Evolutionary conservation across 2,888 invertebrate species (phyloP), one percentile per base, ranked within the genome.

Genomic region (Cryptus viduatorius): DNA sequence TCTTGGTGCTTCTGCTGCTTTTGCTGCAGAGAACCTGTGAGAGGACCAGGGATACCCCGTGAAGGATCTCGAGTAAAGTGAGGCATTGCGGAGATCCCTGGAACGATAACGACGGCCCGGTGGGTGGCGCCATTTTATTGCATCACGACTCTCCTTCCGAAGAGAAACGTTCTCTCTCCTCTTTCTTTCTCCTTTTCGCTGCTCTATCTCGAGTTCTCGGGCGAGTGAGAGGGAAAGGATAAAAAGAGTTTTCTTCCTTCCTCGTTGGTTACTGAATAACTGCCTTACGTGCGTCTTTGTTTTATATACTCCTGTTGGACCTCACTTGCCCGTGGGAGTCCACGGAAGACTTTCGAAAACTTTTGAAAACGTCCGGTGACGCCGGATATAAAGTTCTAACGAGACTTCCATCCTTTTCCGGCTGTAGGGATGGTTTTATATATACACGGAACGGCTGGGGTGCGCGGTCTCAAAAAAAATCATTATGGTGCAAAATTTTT

Each of bases 41-140:
- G 67, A 72, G 71, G 50, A 67, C 76, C 80, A 50, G 77, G 56
- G 84, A 82, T 77, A 83, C 84, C 82, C 84, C 84, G 79, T 76
- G 78, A 59, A 87, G 87, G 89, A 89, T 85, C 88, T 82, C 85
- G 87, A 87, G 90, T 90, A 90, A 93, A 93, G 93, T 92, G 93
- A 93, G 92, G 92, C 92, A 93, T 93, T 92, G 91, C 93, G 89
- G 89, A 91, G 93, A 93, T 93, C 90, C 90, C 89, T 89, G 88
- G 84, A 16, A 87, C 89, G 93, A 93, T 93, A 93, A 90, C 89
- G 87, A 87, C 87, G 90, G 81, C 92, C 93, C 91, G 87, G 92
- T 93, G 93, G 93, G 93, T 93, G 93, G 93, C 93, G 93, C 91
- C 92, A 92, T 93, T 93, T 93, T 93, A 93, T 93, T 93, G 91